Percentiles rank a stretch among this genome's conserved stretches.
Evolutionary conservation across 2,797 vertebrate species (phyloP).

Genomic region (Takifugu ocellatus): DNA sequence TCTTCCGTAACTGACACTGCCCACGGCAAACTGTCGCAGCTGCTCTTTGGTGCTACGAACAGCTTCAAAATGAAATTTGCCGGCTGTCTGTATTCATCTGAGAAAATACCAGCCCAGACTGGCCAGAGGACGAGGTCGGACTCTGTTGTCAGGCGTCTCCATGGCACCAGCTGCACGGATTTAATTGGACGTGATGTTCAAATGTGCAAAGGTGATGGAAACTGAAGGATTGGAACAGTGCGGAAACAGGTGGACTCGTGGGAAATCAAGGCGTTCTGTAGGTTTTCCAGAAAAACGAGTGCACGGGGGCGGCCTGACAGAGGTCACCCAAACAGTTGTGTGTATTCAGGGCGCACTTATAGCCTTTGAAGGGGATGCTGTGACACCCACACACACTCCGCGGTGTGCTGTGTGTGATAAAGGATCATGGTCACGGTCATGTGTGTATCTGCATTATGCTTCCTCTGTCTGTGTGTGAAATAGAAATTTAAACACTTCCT

Average conservation of each 20-base stretch:
- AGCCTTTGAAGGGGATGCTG: conserved; percentile 12
- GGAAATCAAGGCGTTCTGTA: conserved; percentile 54
- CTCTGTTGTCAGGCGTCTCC: too few relatives aligned
- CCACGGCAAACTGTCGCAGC: too few relatives aligned
- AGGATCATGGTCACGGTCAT: neutral
- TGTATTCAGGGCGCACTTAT: conserved; percentile 3
- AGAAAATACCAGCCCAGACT: too few relatives aligned
- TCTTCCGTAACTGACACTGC: too few relatives aligned
- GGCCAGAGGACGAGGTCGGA: too few relatives aligned
- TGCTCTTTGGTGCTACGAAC: too few relatives aligned
- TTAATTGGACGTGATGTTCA: neutral
- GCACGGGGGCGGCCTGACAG: conserved; percentile 37
- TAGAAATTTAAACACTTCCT: conserved; percentile 39
- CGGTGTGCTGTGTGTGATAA: conserved; percentile 38
- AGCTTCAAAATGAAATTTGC: too few relatives aligned
- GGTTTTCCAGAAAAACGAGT: conserved; percentile 21
- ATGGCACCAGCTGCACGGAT: neutral
- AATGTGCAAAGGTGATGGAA: conserved; percentile 5
- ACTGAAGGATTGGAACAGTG: conserved; percentile 5
- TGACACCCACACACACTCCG: neutral
- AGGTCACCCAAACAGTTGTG: conserved; percentile 26
- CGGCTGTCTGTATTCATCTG: too few relatives aligned
- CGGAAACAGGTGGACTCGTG: conserved; percentile 28
- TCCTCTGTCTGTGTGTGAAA: neutral
- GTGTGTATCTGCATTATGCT: neutral